phyloP scores from a whole-genome alignment of 2,888 invertebrate species.

The Diloba caeruleocephala region DNA sequence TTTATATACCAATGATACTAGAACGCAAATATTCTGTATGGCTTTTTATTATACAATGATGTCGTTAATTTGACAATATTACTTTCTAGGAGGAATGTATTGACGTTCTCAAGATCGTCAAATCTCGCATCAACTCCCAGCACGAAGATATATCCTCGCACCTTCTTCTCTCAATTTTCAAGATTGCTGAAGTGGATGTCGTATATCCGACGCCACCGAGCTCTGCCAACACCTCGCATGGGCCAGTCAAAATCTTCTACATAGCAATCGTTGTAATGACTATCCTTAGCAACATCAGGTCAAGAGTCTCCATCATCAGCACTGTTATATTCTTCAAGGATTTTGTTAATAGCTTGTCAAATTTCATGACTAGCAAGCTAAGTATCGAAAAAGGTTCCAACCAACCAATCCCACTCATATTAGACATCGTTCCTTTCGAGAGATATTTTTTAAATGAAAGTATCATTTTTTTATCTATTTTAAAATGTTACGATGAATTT shows the following conservation, averaged over 20 bases:
- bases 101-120: constrained; percentile 93
- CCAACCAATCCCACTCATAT: constrained; percentile 52
- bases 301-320: constrained; percentile 53
- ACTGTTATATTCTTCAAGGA: constrained; percentile 58
- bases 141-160: constrained; percentile 96
- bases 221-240: constrained; percentile 77
- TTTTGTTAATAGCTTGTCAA: constrained; percentile 79
- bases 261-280: constrained; percentile 72
- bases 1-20: no score
- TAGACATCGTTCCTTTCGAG: constrained; percentile 73
- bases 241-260: constrained; percentile 70
- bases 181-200: constrained; percentile 97
- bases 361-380: constrained; percentile 72
- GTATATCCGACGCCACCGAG: constrained; percentile 92
- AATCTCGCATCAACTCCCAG: constrained; percentile 95
- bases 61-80: not conserved
- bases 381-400: constrained; percentile 47
- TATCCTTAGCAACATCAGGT: constrained; percentile 69
- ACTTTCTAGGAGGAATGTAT: constrained; percentile 94
- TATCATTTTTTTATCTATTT: constrained; percentile 80
- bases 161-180: constrained; percentile 96
- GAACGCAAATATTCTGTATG: no score
- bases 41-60: no score
- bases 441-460: constrained; percentile 75
- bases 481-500: constrained; percentile 82